Evolutionary conservation across 2,797 vertebrate genomes (phyloP).

Genomic region (Denticeps clupeoides): DNA sequence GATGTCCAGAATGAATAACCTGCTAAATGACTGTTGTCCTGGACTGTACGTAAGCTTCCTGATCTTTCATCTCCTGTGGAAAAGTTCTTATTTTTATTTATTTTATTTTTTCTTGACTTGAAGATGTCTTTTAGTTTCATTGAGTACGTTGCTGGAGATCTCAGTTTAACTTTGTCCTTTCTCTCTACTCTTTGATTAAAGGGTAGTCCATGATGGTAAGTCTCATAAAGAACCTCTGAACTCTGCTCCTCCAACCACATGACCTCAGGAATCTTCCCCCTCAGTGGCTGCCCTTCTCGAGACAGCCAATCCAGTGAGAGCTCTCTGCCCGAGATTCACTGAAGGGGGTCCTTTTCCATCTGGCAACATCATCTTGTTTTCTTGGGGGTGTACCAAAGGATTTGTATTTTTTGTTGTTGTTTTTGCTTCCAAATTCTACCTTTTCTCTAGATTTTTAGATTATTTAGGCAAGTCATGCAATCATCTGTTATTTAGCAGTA

Average conservation of each 20-base stretch:
- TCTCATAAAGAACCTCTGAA: constrained; percentile 99
- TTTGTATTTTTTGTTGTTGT: constrained; percentile 81
- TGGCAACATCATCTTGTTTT: constrained; percentile 96
- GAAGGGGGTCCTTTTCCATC: constrained; percentile 94
- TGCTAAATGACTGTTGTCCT: constrained; percentile 39
- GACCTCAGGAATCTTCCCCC: constrained; percentile 97
- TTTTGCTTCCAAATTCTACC: constrained; percentile 80
- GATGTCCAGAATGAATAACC: constrained; percentile 30
- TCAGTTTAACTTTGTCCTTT: constrained; percentile 99
- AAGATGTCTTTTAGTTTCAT: constrained; percentile 63
- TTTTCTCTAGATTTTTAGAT: constrained; percentile 32
- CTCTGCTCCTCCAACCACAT: constrained; percentile 99
- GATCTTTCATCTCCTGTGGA: constrained; percentile 39
- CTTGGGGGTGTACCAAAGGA: constrained; percentile 88
- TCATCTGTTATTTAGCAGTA: constrained; percentile 23
- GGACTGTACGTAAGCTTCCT: constrained; percentile 35
- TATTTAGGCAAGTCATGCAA: background rate
- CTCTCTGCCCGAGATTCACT: constrained; percentile 94
- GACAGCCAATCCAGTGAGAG: constrained; percentile 97
- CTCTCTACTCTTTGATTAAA: constrained; percentile 99
- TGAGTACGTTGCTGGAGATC: constrained; percentile 74
- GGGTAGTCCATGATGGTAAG: constrained; percentile 99
- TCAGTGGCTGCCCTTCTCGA: constrained; percentile 95
- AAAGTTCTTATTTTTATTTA: constrained; percentile 39
- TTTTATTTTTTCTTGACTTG: constrained; percentile 45